Base-by-base conservation (phyloP, 2,888 invertebrate genomes). In the Dasysyrphus tricinctus region DNA sequence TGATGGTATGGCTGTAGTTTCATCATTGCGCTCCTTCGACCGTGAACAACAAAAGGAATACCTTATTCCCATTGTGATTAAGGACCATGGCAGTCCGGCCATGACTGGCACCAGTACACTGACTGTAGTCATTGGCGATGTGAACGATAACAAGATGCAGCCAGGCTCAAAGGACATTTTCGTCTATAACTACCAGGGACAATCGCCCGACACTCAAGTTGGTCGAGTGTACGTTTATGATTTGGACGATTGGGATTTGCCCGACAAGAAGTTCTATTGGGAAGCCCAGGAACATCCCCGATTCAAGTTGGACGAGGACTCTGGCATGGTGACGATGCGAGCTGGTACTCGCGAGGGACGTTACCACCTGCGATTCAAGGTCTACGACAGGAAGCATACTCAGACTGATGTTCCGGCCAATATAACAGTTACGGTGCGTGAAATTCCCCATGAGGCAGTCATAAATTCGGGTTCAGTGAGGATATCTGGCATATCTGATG, bases 131-230 rank as follows among this genome's bases (percentile, higher is more conserved):
- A 99, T 99, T 89, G 99, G 99, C 29, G 99, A 99, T 93, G 97
- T 97, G 29, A 99, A 99, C 92, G 99, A 99, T 92, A 99, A 99
- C 93, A 97, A 98, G 93, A 99, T 99, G 98, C 97, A 97, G 91
- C 98, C 99, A 0, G 99, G 99, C 1, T 96, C 97, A 5, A 99
- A 99, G 94, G 97, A 98, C 88, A 98, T 99, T 90, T 97, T 98
- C 91, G 98, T 99, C 3, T 99, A 99, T 93, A 99, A 98, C 93
- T 99, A 99, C 90, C 95, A 97, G 94, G 97, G 97, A 14, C 96
- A 97, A 92, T 96, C 97, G 76, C 97, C 96, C 34, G 97, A 97
- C 89, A 97, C 98, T 0, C 97, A 96, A 92, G 97, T 99, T 88
- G 99, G 99, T 44, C 94, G 97, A 86, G 99, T 99, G 8, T 99